Evolutionary conservation across 1,140 invertebrate species (phyloP), one percentile per base, ranked within the genome.

Genomic region (Musca domestica): DNA sequence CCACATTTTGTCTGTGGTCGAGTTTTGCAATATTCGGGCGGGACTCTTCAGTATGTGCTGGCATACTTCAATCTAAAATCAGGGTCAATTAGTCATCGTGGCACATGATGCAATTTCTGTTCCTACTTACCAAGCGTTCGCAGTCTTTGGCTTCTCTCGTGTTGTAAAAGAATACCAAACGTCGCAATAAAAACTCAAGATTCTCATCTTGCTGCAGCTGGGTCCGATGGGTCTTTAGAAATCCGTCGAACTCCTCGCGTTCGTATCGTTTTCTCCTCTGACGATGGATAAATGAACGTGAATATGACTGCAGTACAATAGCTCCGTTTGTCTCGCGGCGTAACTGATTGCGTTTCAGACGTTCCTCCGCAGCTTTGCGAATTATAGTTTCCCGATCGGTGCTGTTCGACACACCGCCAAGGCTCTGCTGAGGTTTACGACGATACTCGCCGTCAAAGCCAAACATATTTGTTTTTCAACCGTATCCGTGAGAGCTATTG

Each of bases 381-480:
- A 98, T 83, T 19, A 97, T 83, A 67, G 89, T 87, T 73, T 93
- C 89, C 74, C 91, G 89, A 88, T 89, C 84, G 87, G 87, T 84
- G 87, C 89, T 84, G 81, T 89, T 81, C 22, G 85, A 83, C 5
- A 92, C 91, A 49, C 96, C 96, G 54, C 93, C 89, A 71, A 97
- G 85, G 84, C 93, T 95, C 84, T 97, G 95, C 71, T 94, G 87
- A 1, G 96, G 96, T 79, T 88, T 90, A 54, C 91, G 86, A 69
- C 92, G 87, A 81, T 93, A 95, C 77, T 97, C 91, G 56, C 96
- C 96, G 78, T 98, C 95, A 83, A 98, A 98, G 78, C 90, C 92
- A 82, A 93, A 93, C 87, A 87, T 87, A 72, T 23, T 67, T 34
- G 12, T 27, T 67, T 56, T 6, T 46, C n/a, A n/a, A 23, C 48